Evolutionary conservation across 2,113 vertebrate species (phyloP), one percentile per base, ranked within the genome.

Genomic region (Montifringilla adamsi): DNA sequence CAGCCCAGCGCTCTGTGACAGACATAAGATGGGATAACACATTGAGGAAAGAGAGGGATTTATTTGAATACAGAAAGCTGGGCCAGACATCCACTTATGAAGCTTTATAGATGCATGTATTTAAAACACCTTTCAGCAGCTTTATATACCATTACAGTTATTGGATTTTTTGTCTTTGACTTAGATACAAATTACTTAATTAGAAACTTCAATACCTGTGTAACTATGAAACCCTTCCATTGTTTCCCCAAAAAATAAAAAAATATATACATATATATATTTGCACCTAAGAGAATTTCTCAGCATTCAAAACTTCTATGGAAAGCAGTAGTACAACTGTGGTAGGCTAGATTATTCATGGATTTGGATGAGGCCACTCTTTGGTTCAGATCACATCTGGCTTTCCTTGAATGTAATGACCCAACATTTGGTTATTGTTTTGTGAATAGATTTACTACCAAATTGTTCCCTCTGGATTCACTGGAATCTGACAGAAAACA

Each of bases 161-260:
- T 74, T 90, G 53, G 62, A 93, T 95, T 96, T 97, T 93, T 93
- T 76, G 69, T 92, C 66, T 90, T 92, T 93, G 83, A 86, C 73
- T 93, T 89, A 72, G 69, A 89, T 67, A 92, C 33, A 14, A 86
- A 96, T 90, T 95, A 95, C 90, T 94, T 95, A 93, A 93, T 95
- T 92, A 92, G 77, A 93, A 95, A 75, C 46, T 94, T 94, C 69
- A 81, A 58, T 81, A 90, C 33, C 39, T 74, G 55, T 17, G 33
- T 74, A 93, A 89, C n/a, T 92, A 84, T 84, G 44, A 94, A 86
- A 84, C 17, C 8, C 17, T 95, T 92, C 59, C 2, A 10, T 74
- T 89, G 59, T 77, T 19, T 0, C 35, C 14, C 11, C 11, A 7
- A 72, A 89, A 62, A 80, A 69, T n/a, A 43, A 68, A 66, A 59